Evolutionary conservation across 92 coral and sea anemone genomes (phyloP).

Genomic region (Heliopora coerulea): DNA sequence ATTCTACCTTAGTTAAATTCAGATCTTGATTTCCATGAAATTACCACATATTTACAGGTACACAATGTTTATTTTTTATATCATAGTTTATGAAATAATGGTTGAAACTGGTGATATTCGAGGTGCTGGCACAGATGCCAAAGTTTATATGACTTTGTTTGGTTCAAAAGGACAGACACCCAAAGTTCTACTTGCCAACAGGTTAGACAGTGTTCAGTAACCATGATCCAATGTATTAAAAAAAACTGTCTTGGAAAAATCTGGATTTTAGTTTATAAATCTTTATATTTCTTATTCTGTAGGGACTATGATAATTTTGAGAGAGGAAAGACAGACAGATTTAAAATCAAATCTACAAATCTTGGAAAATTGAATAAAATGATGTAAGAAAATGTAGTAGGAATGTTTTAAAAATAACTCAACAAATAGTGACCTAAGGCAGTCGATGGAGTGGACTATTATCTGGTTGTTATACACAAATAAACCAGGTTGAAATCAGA

Average conservation of each 20-base stretch:
- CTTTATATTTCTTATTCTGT: background rate
- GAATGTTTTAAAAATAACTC: no score
- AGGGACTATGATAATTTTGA: slow-evolving; percentile 92
- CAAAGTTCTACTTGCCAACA: slow-evolving; percentile 84
- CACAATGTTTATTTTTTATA: background rate
- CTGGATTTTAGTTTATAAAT: no score
- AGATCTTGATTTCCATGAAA: no score
- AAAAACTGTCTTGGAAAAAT: no score
- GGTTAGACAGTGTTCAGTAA: no score
- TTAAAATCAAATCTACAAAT: slow-evolving; percentile 79
- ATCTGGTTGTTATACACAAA: no score
- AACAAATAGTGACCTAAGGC: no score
- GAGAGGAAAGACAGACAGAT: slow-evolving; percentile 75
- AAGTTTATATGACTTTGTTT: slow-evolving; percentile 86
- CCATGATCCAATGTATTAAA: no score
- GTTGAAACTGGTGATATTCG: slow-evolving; percentile 94
- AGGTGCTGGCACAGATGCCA: slow-evolving; percentile 98
- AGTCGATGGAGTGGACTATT: no score
- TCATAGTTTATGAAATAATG: slow-evolving; percentile 81
- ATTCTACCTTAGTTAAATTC: no score
- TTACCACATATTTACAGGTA: background rate
- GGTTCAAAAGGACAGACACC: slow-evolving; percentile 92
- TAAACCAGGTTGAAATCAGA: no score
- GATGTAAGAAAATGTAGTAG: slow-evolving; percentile 73
- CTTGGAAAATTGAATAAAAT: slow-evolving; percentile 77